A percentile compares a stretch with the other conserved stretches of the same genome.
Evolutionary conservation across 2,113 vertebrate genomes (phyloP).

Genomic region (Tupaia tana): DNA sequence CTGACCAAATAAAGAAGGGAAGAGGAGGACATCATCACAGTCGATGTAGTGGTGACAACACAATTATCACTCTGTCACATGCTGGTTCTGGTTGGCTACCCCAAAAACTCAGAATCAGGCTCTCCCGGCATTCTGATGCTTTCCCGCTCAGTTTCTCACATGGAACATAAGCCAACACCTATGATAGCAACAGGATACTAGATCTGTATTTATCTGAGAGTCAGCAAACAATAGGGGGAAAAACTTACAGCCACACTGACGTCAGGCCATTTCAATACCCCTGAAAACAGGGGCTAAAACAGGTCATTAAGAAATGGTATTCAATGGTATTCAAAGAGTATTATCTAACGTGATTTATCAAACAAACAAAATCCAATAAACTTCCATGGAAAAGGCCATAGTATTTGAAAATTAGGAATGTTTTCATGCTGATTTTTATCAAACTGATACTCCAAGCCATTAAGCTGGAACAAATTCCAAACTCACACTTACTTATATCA

Average conservation of each 20-base stretch:
- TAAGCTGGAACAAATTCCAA: slow-evolving; percentile 73
- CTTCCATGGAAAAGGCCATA: slow-evolving; percentile 30
- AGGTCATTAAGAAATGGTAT: slow-evolving; percentile 46
- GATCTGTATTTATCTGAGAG: neutral
- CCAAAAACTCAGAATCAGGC: neutral
- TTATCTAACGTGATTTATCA: slow-evolving; percentile 38
- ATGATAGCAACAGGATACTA: neutral
- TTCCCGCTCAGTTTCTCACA: neutral
- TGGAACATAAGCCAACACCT: neutral
- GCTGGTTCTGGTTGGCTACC: neutral
- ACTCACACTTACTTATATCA: slow-evolving; percentile 81
- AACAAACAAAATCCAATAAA: slow-evolving; percentile 42
- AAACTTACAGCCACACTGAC: neutral
- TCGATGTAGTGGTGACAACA: neutral
- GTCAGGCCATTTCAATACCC: slow-evolving; percentile 20
- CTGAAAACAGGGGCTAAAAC: slow-evolving; percentile 65
- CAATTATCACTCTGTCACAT: neutral
- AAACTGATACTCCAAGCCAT: slow-evolving; percentile 3
- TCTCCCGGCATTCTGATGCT: neutral
- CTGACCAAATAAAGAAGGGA: neutral
- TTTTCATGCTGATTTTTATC: slow-evolving; percentile 13
- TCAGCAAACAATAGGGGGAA: neutral
- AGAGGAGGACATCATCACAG: neutral
- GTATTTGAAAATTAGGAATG: slow-evolving; percentile 64
- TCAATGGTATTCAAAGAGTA: slow-evolving; percentile 1